phyloP scores from a whole-genome alignment of 2,888 invertebrate genomes.

The Drosophila prolongata region DNA sequence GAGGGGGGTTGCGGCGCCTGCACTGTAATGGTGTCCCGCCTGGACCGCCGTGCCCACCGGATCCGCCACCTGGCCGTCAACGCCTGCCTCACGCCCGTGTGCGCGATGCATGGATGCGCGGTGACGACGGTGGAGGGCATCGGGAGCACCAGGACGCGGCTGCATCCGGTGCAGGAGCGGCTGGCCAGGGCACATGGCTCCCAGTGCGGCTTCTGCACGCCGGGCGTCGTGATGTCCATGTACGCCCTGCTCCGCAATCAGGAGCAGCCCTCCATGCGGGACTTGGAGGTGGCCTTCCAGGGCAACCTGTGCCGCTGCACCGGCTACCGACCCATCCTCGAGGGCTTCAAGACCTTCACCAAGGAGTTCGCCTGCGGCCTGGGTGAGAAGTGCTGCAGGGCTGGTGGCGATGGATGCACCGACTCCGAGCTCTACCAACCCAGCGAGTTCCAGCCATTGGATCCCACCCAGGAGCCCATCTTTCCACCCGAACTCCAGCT shows the following conservation, averaged over 20 bases:
- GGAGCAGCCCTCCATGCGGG: conserved; percentile 89
- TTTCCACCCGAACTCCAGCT: conserved; percentile 95
- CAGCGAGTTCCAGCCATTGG: conserved; percentile 89
- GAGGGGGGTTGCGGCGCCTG: conserved; percentile 98
- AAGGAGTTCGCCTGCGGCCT: conserved; percentile 88
- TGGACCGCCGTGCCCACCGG: conserved; percentile 86
- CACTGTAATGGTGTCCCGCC: conserved; percentile 95
- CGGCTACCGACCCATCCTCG: conserved; percentile 96
- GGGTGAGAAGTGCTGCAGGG: conserved; percentile 89
- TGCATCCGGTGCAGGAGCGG: conserved; percentile 95
- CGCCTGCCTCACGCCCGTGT: conserved; percentile 95
- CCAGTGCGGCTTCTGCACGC: conserved; percentile 98
- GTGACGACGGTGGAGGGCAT: conserved; percentile 97
- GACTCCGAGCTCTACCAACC: conserved; percentile 86
- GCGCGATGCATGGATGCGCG: conserved; percentile 93
- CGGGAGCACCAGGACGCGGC: conserved; percentile 90
- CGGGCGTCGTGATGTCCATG: conserved; percentile 99
- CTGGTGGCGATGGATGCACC: conserved; percentile 61
- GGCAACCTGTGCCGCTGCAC: conserved; percentile 96
- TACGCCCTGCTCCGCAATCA: conserved; percentile 92
- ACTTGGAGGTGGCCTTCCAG: conserved; percentile 92
- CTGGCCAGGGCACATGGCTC: conserved; percentile 96
- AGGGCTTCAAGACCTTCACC: conserved; percentile 94
- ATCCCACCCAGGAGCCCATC: conserved; percentile 94
- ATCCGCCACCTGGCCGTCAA: conserved; percentile 92